A percentile compares a stretch with the other conserved stretches of the same genome.
Conservation (phyloP, 2,113 vertebrate genomes). For the Salvator merianae region DNA sequence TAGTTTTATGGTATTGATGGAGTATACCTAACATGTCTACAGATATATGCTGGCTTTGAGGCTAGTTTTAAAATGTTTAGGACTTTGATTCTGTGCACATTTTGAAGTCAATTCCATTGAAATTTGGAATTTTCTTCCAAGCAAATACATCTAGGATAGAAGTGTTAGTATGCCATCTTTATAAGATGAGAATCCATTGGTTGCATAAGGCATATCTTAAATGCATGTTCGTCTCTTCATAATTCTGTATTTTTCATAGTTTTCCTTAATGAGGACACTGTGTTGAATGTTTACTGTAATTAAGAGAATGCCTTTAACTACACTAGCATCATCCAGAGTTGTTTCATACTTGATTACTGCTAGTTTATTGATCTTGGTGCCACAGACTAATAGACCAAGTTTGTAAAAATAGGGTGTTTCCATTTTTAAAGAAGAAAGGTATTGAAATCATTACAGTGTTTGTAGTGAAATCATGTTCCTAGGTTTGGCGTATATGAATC, state of each 20-base stretch:
- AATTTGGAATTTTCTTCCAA: constrained; percentile 8
- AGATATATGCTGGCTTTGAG: constrained; percentile 60
- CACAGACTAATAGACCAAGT: constrained; percentile 61
- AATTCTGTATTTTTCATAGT: constrained; percentile 57
- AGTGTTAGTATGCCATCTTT: constrained; percentile 66
- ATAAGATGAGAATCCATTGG: constrained; percentile 72
- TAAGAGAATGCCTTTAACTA: constrained; percentile 51
- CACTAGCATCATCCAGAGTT: constrained; percentile 36
- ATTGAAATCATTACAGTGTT: constrained; percentile 38
- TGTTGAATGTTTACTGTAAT: constrained; percentile 49
- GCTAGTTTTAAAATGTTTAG: constrained; percentile 57
- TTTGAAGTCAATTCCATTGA: constrained; percentile 10
- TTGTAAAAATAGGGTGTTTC: constrained; percentile 59
- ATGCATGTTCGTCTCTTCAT: constrained; percentile 56
- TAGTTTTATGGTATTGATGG: constrained; percentile 51
- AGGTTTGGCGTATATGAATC: constrained; percentile 42
- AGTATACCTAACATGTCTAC: constrained; percentile 20
- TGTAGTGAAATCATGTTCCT: constrained; percentile 55
- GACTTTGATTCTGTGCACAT: constrained; percentile 40
- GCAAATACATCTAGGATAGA: constrained; percentile 21
- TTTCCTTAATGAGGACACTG: constrained; percentile 54
- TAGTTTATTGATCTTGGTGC: constrained; percentile 64
- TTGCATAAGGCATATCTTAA: constrained; percentile 61
- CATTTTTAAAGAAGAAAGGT: constrained; percentile 63
- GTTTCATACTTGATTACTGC: constrained; percentile 56